Percentiles rank a stretch among this genome's conserved stretches.
Conservation (phyloP, 1,140 invertebrate species). For the Anagrus nilaparvatae region DNA sequence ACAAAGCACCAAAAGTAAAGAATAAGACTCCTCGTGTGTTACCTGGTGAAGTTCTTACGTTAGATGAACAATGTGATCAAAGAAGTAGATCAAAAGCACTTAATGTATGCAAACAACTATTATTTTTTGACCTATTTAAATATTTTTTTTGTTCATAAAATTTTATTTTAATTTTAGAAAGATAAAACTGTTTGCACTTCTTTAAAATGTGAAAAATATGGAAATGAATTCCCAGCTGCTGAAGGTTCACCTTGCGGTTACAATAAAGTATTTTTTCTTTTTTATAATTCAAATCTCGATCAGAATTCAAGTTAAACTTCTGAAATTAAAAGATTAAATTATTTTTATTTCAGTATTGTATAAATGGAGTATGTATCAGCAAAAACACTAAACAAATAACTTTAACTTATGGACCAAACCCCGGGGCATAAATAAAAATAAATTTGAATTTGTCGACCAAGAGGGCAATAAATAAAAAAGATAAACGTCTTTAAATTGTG, state of each 20-base stretch:
- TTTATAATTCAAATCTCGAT: no score
- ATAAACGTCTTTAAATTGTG: no score
- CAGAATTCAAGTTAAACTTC: slow-evolving; percentile 1
- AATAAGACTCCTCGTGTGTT: slow-evolving; percentile 59
- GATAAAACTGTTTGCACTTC: slow-evolving; percentile 19
- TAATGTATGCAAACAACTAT: slow-evolving; percentile 54
- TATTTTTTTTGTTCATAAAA: no score
- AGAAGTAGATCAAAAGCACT: slow-evolving; percentile 74
- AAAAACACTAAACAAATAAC: slow-evolving; percentile 40
- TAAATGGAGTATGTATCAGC: slow-evolving; percentile 72
- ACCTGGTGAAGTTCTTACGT: slow-evolving; percentile 69
- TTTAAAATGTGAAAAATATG: slow-evolving; percentile 19
- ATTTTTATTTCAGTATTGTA: slow-evolving; percentile 58
- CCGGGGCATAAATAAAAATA: no score
- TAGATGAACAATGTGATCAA: slow-evolving; percentile 81
- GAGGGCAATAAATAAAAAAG: no score
- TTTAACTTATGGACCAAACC: no score
- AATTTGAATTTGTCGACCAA: no score
- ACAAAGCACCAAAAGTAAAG: slow-evolving; percentile 77
- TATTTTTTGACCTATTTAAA: neutral
- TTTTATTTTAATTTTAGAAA: no score
- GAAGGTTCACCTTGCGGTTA: slow-evolving; percentile 86
- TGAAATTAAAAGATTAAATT: no score
- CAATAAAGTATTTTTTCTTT: slow-evolving; percentile 65
- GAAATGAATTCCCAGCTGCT: slow-evolving; percentile 81